Evolutionary conservation across 2,113 vertebrate genomes (phyloP), one percentile per base, ranked within the genome.

Genomic region (Dipodomys merriami): DNA sequence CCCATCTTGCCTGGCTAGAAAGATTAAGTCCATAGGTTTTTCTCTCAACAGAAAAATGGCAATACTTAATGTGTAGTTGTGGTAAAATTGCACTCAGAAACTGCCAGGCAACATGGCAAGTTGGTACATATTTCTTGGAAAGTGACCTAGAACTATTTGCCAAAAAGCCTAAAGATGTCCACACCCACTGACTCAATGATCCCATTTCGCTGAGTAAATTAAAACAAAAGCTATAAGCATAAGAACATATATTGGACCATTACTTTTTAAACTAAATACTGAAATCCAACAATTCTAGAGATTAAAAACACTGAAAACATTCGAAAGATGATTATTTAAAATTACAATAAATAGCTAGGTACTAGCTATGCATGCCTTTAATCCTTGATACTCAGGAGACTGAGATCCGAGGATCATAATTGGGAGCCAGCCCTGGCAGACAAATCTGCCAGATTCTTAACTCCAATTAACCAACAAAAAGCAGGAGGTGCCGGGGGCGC

Each of bases 131-230:
- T 6, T 72, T 77, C 83, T 81, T 80, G 65, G 86, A 83, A 77
- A 79, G 39, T 83, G 76, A 84, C 64, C n/a, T 23, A 39, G 30
- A 88, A n/a, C 27, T 92, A 8, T 6, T 7, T 82, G 83, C 72
- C 60, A 39, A 86, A 85, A 53, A 85, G 9, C 71, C 91, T 16
- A 69, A 85, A 81, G 86, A 92, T 67, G 29, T 81, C 65, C 86
- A 94, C 39, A 60, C 57, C 80, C 83, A 71, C 20, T 88, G 89
- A 90, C 76, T 80, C 67, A 39, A 46, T 64, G 73, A 91, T 78
- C 39, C 53, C 39, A 20, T 84, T 76, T 86, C 90, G 83, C 44
- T 81, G 83, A 92, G 80, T 77, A 39, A 77, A 90, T 90, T 62
- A 87, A 92, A 92, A 46, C 12, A 49, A 69, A 83, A 73, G 30